phyloP scores from a whole-genome alignment of 1,140 invertebrate genomes.

The Drosophila insularis region DNA sequence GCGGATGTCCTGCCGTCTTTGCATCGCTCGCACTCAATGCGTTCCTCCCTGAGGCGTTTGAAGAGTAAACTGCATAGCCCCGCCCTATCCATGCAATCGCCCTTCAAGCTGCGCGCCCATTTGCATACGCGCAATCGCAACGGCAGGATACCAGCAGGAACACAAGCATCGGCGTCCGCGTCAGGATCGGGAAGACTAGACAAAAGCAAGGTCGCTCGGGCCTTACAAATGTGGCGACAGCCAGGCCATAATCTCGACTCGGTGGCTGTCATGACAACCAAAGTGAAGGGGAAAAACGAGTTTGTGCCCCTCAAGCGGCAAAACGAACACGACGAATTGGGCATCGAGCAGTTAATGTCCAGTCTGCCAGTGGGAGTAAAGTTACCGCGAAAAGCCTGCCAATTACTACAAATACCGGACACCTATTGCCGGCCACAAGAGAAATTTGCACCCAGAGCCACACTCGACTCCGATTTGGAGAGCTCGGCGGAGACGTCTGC shows the following conservation, averaged over 20 bases:
- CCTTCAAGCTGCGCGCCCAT: conserved; percentile 73
- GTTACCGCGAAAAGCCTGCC: conserved; percentile 71
- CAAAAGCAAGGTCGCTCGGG: conserved; percentile 57
- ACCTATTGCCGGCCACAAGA: conserved; percentile 42
- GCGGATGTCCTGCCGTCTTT: conserved; percentile 78
- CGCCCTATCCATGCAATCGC: conserved; percentile 60
- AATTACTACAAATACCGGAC: conserved; percentile 76
- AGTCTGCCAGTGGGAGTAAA: conserved; percentile 57
- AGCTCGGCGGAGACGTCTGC: conserved; percentile 34
- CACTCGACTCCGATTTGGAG: conserved; percentile 58
- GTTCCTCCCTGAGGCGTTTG: conserved; percentile 88
- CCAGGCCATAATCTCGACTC: conserved; percentile 51
- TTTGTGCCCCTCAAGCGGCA: conserved; percentile 51
- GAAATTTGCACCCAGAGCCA: conserved; percentile 39
- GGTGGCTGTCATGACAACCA: conserved; percentile 59
- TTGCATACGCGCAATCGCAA: conserved; percentile 62
- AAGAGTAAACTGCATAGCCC: conserved; percentile 75
- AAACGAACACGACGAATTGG: conserved; percentile 46
- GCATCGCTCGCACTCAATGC: conserved; percentile 87
- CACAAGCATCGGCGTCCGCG: not conserved
- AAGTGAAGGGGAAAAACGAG: conserved; percentile 57
- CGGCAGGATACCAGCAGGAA: conserved; percentile 11
- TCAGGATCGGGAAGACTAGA: conserved; percentile 30
- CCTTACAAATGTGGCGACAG: conserved; percentile 45
- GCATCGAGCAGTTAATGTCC: conserved; percentile 69